phyloP scores from a whole-genome alignment of 2,113 vertebrate species.

The Vireo altiloquus region DNA sequence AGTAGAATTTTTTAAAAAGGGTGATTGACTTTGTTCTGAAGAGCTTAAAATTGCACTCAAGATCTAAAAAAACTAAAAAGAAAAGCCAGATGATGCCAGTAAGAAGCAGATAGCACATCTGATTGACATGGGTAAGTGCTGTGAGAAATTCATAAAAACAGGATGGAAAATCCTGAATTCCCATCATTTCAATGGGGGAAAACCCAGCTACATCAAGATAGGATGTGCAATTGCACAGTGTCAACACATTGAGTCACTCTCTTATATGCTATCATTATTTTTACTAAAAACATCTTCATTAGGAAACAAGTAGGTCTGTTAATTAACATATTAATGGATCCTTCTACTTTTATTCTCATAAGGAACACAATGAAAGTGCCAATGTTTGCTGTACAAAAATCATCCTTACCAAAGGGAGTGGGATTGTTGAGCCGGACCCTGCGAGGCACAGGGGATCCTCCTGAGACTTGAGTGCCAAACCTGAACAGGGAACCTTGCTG shows the following conservation, averaged over 20 bases:
- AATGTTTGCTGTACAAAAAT: neutral
- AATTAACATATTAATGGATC: neutral
- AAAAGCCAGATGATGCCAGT: neutral
- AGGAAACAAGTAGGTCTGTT: neutral
- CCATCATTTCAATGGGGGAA: neutral
- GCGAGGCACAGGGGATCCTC: conserved; percentile 80
- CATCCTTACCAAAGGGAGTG: conserved; percentile 80
- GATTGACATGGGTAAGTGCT: neutral
- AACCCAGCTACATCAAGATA: neutral
- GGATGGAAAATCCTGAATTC: neutral
- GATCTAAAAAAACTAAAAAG: neutral
- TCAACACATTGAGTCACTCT: neutral
- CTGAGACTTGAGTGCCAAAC: conserved; percentile 86
- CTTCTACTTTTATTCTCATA: neutral
- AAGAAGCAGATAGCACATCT: neutral
- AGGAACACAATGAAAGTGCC: neutral
- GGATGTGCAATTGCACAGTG: neutral
- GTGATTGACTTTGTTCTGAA: neutral
- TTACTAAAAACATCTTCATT: rapidly evolving
- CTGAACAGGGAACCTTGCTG: conserved; percentile 54
- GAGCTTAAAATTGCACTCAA: neutral
- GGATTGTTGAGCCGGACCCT: conserved; percentile 85
- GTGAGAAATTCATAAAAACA: neutral
- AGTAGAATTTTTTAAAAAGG: neutral
- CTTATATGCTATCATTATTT: neutral